Base-by-base conservation (phyloP, 2,113 vertebrate genomes). In the Mormoops blainvillei region DNA sequence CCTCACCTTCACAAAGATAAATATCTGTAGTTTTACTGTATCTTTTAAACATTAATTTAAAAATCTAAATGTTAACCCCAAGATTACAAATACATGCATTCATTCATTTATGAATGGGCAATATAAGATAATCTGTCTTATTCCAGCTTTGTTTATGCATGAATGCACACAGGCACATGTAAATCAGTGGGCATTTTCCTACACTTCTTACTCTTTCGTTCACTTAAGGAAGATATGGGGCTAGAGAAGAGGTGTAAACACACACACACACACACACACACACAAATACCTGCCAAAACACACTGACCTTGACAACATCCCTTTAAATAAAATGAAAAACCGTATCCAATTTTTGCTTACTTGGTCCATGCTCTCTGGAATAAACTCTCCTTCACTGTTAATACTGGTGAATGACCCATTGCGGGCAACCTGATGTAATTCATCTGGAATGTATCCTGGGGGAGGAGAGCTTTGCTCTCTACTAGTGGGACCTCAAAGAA, bases 381-480 rank as follows among this genome's bases (percentile, higher is more conserved):
- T 99, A 98, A 99, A 99, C 97, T 99, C 99, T 48, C 99, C 99
- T 97, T 99, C 99, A 84, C 99, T 99, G 98, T 99, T 99, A 98
- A 99, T 99, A 98, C 99, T 99, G 95, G 99, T 99, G 97, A 99
- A 99, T 80, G 99, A 99, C 83, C 99, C 99, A 90, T 99, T 99
- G 96, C 99, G 98, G 84, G 99, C 99, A 95, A 99, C 99, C 88
- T 99, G 99, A 98, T 99, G 99, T 70, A 99, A 98, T 84, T 99
- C 99, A 92, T 99, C 99, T 41, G 99, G 99, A 98, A 99, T 99
- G 98, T 99, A 99, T 71, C 99, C 99, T 8, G 99, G 99, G 89
- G 99, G 99, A 92, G 99, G 99, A 13, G 99, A 99, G 98, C 99
- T 99, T 97, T 99, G 99, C 86, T 99, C 99, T 7, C 99, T 99